Base-by-base conservation (phyloP, 2,888 invertebrate species). In the Pegoplata infirma region DNA sequence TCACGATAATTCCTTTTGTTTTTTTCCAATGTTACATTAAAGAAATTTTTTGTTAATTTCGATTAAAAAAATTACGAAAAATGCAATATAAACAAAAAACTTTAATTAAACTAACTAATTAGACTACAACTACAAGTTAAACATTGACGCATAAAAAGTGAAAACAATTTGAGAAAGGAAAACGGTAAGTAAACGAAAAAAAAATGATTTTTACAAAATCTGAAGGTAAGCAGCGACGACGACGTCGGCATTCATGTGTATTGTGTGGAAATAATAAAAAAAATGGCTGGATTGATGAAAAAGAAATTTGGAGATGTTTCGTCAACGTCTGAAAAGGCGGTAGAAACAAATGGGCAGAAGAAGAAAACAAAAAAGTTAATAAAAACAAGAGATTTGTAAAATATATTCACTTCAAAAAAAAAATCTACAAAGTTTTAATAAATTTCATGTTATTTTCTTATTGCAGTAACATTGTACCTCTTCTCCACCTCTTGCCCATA, bases 1-100 rank as follows among this genome's bases (percentile, higher is more conserved):
- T 53, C 73, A 73, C 67, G 61, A 77, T 63, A 68, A 68, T 69
- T 69, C 59, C 68, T 78, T 78, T 78, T 78, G 74, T 78, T 78
- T 73, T 67, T 73, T 73, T 53, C 58, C 12, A 63, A 64, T 49
- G 49, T 56, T 69, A 56, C 8, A 61, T 63, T 58, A 40, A n/a
- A 44, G 56, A 66, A 56, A 56, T 21, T 53, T 53, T 67, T 68
- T 77, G 61, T 72, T 73, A 73, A 63, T 63, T 69, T 77, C 51
- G 12, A 59, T 25, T 16, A 25, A n/a, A 59, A 69, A 71, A 36
- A 25, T 46, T 19, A 23, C 14, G 14, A 53, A 64, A 58, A 55
- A 77, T 77, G 76, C 40, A 21, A 49, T 44, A 49, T 55, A 55
- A 21, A 47, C 68, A 53, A 53, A 21, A 25, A 47, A 69, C 21